Conservation (phyloP, 2,113 vertebrate species). For the Ondatra zibethicus region DNA sequence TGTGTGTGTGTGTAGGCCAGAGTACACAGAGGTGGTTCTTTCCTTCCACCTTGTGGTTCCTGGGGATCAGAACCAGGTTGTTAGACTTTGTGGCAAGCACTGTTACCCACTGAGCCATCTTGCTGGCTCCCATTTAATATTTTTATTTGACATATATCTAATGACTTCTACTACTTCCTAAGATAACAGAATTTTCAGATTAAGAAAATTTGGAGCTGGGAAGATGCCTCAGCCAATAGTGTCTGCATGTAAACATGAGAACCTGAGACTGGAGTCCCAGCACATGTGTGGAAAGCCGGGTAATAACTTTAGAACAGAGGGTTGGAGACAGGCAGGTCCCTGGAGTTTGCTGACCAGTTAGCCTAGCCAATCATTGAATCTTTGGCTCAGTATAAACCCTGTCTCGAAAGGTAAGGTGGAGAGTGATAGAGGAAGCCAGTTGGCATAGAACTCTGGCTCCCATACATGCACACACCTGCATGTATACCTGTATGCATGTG, state of each 20-base stretch:
- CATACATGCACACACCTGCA: neutral
- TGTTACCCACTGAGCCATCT: neutral
- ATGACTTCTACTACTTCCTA: neutral
- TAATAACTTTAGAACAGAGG: no score
- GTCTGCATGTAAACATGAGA: neutral
- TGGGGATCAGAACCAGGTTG: neutral
- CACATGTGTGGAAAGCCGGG: neutral
- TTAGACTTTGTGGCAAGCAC: no score
- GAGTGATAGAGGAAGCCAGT: neutral
- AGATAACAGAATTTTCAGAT: slow-evolving; percentile 14
- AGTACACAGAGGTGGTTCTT: neutral
- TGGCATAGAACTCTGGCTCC: neutral
- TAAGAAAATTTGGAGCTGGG: neutral
- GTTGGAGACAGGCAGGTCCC: neutral
- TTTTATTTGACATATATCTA: slow-evolving; percentile 9
- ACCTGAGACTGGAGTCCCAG: no score
- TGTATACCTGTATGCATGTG: no score
- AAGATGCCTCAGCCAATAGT: neutral
- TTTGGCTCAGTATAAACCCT: no score
- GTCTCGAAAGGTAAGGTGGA: no score
- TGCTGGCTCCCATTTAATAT: neutral
- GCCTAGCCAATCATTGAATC: neutral
- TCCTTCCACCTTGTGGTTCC: neutral
- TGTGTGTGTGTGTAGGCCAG: neutral
- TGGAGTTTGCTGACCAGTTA: neutral